Conservation (phyloP, 1,140 invertebrate species). For the Gryon sp. region DNA sequence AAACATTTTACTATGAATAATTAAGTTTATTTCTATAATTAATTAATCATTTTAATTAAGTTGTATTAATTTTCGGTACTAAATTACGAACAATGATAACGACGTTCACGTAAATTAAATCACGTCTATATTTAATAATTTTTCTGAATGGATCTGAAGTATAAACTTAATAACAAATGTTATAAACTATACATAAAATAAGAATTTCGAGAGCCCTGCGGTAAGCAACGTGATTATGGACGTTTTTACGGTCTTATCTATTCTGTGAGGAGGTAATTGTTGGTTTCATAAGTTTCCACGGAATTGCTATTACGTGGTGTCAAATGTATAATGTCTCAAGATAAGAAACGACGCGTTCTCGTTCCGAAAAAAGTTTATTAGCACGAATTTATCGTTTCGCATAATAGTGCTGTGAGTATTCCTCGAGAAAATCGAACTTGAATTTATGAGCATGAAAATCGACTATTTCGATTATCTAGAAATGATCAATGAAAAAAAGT, state of each 20-base stretch:
- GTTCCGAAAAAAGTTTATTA: constrained; percentile 63
- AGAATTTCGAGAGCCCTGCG: constrained; percentile 58
- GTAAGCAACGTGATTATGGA: constrained; percentile 58
- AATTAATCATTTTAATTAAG: too few species aligned
- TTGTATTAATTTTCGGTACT: too few species aligned
- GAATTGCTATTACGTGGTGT: constrained; percentile 65
- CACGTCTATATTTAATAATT: too few species aligned
- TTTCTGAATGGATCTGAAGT: too few species aligned
- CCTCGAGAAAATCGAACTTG: constrained; percentile 22
- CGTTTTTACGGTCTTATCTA: constrained; percentile 62
- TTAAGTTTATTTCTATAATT: too few species aligned
- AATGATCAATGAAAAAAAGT: constrained; percentile 1
- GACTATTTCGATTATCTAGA: not conserved
- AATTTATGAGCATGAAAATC: constrained; percentile 26
- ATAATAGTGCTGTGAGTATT: constrained; percentile 20
- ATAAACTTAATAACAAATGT: not conserved
- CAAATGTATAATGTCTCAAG: constrained; percentile 62
- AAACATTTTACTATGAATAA: too few species aligned
- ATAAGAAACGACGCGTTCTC: constrained; percentile 59
- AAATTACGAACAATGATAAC: too few species aligned
- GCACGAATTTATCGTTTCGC: constrained; percentile 57
- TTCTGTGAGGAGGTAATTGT: constrained; percentile 62
- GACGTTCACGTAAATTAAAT: too few species aligned
- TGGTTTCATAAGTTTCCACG: constrained; percentile 63
- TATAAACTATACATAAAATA: constrained; percentile 17